A percentile compares a stretch with the other conserved stretches of the same genome.
phyloP scores from a whole-genome alignment of 2,888 invertebrate genomes.

The Tanytarsus gracilentus region DNA sequence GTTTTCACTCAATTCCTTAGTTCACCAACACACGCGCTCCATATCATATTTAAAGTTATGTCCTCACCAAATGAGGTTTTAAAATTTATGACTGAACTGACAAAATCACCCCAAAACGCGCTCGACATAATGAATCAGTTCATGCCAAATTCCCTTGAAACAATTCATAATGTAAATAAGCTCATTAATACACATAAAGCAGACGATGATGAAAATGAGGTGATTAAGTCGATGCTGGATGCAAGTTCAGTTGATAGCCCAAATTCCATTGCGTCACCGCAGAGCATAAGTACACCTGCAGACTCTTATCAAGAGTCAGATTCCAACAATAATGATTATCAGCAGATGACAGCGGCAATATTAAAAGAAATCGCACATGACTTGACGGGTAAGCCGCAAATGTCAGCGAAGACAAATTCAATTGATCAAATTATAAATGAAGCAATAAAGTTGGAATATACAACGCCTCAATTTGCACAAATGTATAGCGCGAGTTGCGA shows the following conservation, averaged over 20 bases:
- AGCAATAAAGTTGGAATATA: slow-evolving; percentile 77
- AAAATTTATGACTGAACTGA: slow-evolving; percentile 41
- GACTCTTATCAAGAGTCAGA: background rate
- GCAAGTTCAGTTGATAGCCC: slow-evolving; percentile 24
- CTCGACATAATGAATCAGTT: slow-evolving; percentile 44
- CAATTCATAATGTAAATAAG: slow-evolving; percentile 30
- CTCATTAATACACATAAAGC: background rate
- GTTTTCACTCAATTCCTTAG: slow-evolving; percentile 45
- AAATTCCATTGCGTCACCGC: slow-evolving; percentile 6
- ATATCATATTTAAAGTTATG: slow-evolving; percentile 43
- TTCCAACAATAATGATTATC: slow-evolving; percentile 16
- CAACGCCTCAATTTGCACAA: slow-evolving; percentile 38
- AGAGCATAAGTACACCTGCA: background rate
- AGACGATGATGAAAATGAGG: background rate
- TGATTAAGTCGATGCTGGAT: slow-evolving; percentile 30
- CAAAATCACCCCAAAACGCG: slow-evolving; percentile 43
- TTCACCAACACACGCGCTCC: slow-evolving; percentile 43
- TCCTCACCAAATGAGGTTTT: slow-evolving; percentile 43
- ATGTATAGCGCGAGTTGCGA: slow-evolving; percentile 43
- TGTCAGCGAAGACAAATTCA: slow-evolving; percentile 45
- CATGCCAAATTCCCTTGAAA: slow-evolving; percentile 43
- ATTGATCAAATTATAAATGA: slow-evolving; percentile 78
- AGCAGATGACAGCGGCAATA: background rate
- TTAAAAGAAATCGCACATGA: slow-evolving; percentile 12
- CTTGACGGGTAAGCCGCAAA: background rate